Base-by-base conservation (phyloP, 53 echinoderm and acorn worm species). In the Arbacia lixula region DNA sequence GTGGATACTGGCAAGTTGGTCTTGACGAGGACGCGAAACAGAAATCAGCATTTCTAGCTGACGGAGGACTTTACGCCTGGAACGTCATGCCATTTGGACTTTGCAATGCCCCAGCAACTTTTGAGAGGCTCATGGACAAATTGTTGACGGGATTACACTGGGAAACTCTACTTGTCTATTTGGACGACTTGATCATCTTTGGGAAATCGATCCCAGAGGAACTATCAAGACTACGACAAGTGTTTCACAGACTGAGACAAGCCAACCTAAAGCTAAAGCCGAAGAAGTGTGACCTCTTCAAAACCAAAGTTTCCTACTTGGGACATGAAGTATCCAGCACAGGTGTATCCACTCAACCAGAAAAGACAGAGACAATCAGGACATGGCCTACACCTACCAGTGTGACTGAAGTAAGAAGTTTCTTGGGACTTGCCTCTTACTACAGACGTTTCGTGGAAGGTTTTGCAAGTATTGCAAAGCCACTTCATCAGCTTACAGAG, bases 101-200 rank as follows among this genome's bases (percentile, higher is more conserved):
- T 12, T 78, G 79, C 41, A 86, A 86, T 28, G 63, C 61, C 25
- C 86, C 76, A 3, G 76, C 86, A 12, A 87, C 87, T 5, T 78
- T 78, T 21, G 65, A 87, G 36, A 24, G 87, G 20, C 60, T 78
- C 5, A 68, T 87, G 87, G 79, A 87, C 35, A 41, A 51, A 39
- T 67, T 87, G 20, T 54, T 88, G 16, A 38, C 42, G 0, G 89
- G 86, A 6, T 51, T 90, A 10, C n/a, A n/a, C n/a, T 90, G 86
- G 86, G 52, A 86, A 34, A 86, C 36, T 16, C 39, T 54, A 8
- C 64, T 88, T 9, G 88, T 88, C 4, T 88, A 83, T n/a, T 25
- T 88, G 3, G 88, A 88, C 50, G 83, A 88, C 24, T 50, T 90
- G 3, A 90, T 90, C 37, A 50, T 90, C 3, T 90, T 86, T 30